Evolutionary conservation across 2,888 invertebrate species (phyloP).

Genomic region (Listrodromus nycthemerus): DNA sequence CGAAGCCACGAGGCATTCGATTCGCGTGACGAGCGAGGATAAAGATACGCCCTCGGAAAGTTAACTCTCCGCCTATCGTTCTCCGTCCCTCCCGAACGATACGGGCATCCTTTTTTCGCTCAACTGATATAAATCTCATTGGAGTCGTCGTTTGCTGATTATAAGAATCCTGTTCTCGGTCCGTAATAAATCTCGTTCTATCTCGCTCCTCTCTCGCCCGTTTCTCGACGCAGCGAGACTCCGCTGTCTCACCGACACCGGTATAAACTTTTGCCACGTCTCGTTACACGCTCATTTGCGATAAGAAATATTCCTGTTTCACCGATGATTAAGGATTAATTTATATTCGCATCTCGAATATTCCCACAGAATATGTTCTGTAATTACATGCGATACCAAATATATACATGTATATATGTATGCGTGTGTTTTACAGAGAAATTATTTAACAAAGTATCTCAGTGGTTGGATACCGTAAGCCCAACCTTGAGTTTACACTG

Average conservation of each 20-base stretch:
- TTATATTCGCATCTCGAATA: conserved; percentile 56
- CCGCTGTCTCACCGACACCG: conserved; percentile 10
- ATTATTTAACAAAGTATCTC: conserved; percentile 39
- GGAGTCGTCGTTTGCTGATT: conserved; percentile 60
- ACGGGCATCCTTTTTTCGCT: conserved; percentile 19
- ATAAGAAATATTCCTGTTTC: conserved; percentile 67
- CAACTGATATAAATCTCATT: conserved; percentile 62
- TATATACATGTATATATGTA: neutral
- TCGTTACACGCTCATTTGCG: conserved; percentile 66
- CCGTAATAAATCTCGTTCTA: conserved; percentile 60
- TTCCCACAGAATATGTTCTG: conserved; percentile 60
- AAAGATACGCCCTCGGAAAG: conserved; percentile 61
- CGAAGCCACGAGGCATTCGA: conserved; percentile 11
- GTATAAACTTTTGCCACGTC: conserved; percentile 57
- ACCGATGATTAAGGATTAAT: conserved; percentile 63
- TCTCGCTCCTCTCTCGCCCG: conserved; percentile 30
- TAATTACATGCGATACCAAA: conserved; percentile 53
- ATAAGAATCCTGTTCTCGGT: conserved; percentile 62
- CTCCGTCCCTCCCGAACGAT: conserved; percentile 10
- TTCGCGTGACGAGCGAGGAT: conserved; percentile 65
- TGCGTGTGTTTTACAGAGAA: conserved; percentile 1
- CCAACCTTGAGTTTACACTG: neutral
- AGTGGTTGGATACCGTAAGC: neutral
- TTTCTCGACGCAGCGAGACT: conserved; percentile 3
- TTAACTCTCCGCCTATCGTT: neutral